Percentiles rank a stretch among this genome's conserved stretches.
These are phyloP conservation scores for Wasmannia auropunctata DNA, from an alignment of 1,140 invertebrate genomes.

Conservation along the genomic window DNA sequence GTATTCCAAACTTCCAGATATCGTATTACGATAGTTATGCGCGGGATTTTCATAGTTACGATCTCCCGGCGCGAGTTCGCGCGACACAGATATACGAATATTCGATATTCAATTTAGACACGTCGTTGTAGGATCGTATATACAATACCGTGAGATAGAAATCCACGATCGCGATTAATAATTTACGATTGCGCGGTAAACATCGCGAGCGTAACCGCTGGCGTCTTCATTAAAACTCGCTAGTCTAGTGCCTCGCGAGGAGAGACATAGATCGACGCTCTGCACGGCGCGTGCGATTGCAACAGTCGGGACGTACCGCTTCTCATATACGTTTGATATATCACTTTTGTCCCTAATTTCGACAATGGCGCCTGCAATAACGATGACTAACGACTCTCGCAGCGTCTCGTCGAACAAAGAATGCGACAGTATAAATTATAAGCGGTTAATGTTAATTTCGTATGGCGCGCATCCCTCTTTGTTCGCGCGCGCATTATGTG, in stretches of 20 bases:
- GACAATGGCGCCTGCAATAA: neutral
- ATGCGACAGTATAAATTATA: neutral
- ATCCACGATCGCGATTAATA: slow-evolving; percentile 18
- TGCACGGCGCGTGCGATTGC: too few species aligned
- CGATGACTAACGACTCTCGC: neutral
- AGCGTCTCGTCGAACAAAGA: neutral
- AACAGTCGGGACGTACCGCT: neutral
- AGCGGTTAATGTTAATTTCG: slow-evolving; percentile 29
- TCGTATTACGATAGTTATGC: slow-evolving; percentile 29
- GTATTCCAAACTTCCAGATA: slow-evolving; percentile 27
- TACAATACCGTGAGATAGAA: neutral
- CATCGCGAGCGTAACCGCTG: neutral
- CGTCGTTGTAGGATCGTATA: neutral
- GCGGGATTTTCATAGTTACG: slow-evolving; percentile 16
- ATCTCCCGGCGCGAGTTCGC: neutral
- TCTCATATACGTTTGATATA: neutral
- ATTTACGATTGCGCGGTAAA: slow-evolving; percentile 22
- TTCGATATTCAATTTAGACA: slow-evolving; percentile 28
- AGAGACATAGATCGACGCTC: neutral
- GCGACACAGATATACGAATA: slow-evolving; percentile 33
- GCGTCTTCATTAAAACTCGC: slow-evolving; percentile 29
- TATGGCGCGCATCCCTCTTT: neutral
- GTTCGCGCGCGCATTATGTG: slow-evolving; percentile 5
- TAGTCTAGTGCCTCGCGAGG: neutral
- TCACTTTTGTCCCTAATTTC: neutral